Evolutionary conservation across 1,140 invertebrate species (phyloP).

Genomic region (Drosophila lacertosa): DNA sequence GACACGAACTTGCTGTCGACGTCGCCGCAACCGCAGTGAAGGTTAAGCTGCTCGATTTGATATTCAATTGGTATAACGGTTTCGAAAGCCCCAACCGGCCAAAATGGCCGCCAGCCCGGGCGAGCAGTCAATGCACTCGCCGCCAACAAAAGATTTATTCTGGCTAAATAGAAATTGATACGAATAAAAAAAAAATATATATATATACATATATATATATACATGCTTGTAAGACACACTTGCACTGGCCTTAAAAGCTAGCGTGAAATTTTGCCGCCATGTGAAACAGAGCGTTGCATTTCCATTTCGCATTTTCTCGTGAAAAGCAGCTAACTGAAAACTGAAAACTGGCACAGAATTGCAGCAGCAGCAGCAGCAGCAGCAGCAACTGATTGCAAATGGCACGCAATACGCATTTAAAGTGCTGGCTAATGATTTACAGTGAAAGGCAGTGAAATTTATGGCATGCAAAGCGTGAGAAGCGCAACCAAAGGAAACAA

Average conservation of each 20-base stretch:
- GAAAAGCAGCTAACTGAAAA: constrained; percentile 59
- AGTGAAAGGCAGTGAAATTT: constrained; percentile 80
- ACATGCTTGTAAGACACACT: constrained; percentile 35
- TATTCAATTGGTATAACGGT: constrained; percentile 73
- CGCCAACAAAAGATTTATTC: background rate
- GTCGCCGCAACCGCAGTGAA: constrained; percentile 50
- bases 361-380: constrained; percentile 31
- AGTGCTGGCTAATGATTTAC: constrained; percentile 72
- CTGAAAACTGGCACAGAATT: constrained; percentile 63
- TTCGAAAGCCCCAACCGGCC: constrained; percentile 59
- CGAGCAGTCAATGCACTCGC: constrained; percentile 61
- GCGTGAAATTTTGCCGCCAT: constrained; percentile 59
- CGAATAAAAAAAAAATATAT: background rate
- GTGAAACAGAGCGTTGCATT: constrained; percentile 68
- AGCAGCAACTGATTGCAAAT: constrained; percentile 50
- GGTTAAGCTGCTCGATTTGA: constrained; percentile 72
- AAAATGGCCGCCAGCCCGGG: constrained; percentile 40
- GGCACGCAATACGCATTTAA: constrained; percentile 74
- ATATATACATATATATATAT: background rate
- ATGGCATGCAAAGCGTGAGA: constrained; percentile 76
- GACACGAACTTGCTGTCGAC: constrained; percentile 62
- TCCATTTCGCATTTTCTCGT: constrained; percentile 63
- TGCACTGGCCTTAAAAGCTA: constrained; percentile 27
- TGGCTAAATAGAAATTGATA: background rate
- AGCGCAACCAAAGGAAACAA: constrained; percentile 16